Evolutionary conservation across 1,140 invertebrate genomes (phyloP), one percentile per base, ranked within the genome.

Genomic region (Drosophila tani): DNA sequence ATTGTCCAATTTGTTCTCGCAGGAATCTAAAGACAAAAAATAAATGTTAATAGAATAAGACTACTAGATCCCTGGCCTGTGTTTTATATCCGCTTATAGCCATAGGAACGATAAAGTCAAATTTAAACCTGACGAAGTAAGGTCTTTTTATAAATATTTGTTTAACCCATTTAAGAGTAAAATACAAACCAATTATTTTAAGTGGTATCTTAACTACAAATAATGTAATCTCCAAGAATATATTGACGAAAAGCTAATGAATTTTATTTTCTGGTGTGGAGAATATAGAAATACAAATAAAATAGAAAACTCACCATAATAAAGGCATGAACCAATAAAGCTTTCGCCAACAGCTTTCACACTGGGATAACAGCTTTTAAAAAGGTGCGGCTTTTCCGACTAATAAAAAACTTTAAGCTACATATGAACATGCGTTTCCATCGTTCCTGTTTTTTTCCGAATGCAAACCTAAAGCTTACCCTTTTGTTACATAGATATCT

Each of bases 291-390:
- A 21, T 15, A 12, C 38, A 55, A 40, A 47, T 17, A 38, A 19
- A 6, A 19, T 11, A 29, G 7, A 24, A 46, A 67, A 53, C 63
- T 70, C 67, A 70, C 64, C 40, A 47, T 5, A 73, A 29, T 60
- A 5, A 12, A 24, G 75, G 65, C 69, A 63, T 17, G 21, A 82
- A 82, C 81, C 81, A 5, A 11, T 4, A 32, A 59, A 84, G 76
- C 81, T 82, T 66, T 66, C 9, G 5, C 19, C 0, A 0, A 3
- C 14, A 81, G 47, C 65, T 71, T 40, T 49, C 0, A 8, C 1
- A 12, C 2, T 63, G 35, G 8, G 2, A 50, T 19, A 41, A 14
- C 4, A 65, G 59, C 59, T 65, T 50, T 68, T 12, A 11, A 3
- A 29, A 41, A 35, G 41, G 15, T 12, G 5, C 15, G 8, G 6